Conservation (phyloP, 2,113 vertebrate genomes). For the Clarias macrocephalus region DNA sequence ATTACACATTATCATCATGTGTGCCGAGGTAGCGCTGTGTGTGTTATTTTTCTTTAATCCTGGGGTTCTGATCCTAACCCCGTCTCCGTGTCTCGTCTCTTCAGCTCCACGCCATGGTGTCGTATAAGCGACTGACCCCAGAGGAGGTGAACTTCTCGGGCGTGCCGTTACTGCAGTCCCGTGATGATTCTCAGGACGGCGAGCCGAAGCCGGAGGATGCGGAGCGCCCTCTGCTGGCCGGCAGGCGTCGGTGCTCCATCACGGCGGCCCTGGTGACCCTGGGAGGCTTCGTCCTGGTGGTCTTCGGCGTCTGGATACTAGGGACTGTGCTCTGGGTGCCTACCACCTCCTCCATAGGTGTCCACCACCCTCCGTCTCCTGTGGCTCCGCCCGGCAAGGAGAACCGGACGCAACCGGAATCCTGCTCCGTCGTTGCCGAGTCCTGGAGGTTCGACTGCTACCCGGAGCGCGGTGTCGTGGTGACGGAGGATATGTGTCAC, state of each 20-base stretch:
- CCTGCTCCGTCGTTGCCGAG: conserved; percentile 69
- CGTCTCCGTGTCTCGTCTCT: background rate
- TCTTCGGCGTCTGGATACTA: conserved; percentile 70
- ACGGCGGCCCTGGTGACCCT: conserved; percentile 65
- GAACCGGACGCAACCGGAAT: conserved; percentile 9
- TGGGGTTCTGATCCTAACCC: background rate
- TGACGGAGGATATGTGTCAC: conserved; percentile 80
- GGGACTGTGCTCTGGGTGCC: conserved; percentile 73
- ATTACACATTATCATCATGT: too few relatives aligned
- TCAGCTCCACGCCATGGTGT: conserved; percentile 52
- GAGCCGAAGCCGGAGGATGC: conserved; percentile 56
- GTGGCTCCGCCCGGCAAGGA: conserved; percentile 31
- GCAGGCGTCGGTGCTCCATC: conserved; percentile 60
- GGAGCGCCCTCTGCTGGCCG: conserved; percentile 61
- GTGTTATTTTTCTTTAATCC: too few relatives aligned
- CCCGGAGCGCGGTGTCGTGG: conserved; percentile 74
- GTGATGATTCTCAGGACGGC: conserved; percentile 17
- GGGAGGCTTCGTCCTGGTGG: conserved; percentile 67
- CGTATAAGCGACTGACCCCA: conserved; percentile 57
- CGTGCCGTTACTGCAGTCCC: conserved; percentile 37
- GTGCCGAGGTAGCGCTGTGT: too few relatives aligned
- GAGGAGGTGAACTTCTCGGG: conserved; percentile 60
- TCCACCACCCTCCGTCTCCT: conserved; percentile 54
- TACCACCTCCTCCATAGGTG: conserved; percentile 44
- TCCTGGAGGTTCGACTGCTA: conserved; percentile 84